Conservation (phyloP, 2,113 vertebrate species). For the Notarius quadriscutis region DNA sequence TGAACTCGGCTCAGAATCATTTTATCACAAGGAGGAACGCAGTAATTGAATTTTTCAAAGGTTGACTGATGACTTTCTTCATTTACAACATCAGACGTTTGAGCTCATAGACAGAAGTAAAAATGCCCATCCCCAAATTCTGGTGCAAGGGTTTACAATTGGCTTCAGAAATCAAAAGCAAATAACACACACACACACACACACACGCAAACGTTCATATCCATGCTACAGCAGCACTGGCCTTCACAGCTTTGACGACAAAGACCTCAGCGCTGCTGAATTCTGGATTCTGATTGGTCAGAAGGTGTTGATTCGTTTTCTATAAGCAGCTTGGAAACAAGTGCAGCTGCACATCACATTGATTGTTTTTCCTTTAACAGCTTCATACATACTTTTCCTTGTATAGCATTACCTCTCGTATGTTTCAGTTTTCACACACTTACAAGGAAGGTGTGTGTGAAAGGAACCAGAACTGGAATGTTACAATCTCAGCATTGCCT, state of each 20-base stretch:
- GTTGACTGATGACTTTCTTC: too few relatives aligned
- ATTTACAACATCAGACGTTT: not conserved
- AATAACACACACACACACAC: not conserved
- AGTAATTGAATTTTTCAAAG: not conserved
- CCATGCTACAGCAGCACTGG: not conserved
- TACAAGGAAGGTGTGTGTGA: not conserved
- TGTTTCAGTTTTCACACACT: not conserved
- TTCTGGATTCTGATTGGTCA: slow-evolving; percentile 5
- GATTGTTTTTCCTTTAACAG: not conserved
- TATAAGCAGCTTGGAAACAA: not conserved
- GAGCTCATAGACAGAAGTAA: not conserved
- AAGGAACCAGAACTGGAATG: not conserved
- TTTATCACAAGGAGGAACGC: not conserved
- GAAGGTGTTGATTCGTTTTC: not conserved
- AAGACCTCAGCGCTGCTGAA: not conserved
- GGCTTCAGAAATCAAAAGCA: not conserved
- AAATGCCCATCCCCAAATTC: not conserved
- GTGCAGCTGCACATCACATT: not conserved
- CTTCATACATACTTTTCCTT: not conserved
- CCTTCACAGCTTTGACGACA: not conserved
- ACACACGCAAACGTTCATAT: not conserved
- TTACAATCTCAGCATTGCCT: not conserved
- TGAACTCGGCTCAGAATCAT: too few relatives aligned
- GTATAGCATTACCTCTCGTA: not conserved
- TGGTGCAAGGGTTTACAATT: not conserved